Base-by-base conservation (phyloP, 2,113 vertebrate species). In the Mixornis gularis region DNA sequence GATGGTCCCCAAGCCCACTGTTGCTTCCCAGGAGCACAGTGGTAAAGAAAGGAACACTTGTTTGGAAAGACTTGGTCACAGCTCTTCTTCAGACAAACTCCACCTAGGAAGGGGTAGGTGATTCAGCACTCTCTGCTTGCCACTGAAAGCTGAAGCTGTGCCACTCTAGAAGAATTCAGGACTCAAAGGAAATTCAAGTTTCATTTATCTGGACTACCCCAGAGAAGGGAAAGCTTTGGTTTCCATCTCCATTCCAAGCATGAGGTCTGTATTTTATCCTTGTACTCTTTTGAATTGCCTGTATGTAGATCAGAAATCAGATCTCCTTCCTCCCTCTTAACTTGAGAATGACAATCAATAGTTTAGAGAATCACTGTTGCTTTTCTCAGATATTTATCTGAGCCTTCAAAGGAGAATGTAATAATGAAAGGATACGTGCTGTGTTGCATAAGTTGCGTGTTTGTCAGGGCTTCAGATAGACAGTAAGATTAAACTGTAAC, bases 301-400 rank as follows among this genome's bases (percentile, higher is more conserved):
- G 0, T 12, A 14, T 29, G 6, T n/a, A 30, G 29, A 30, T 91
- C 74, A 89, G 52, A 92, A 65, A n/a, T 71, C 62, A 56, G 73
- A 72, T 85, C 70, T 64, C 5, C 0, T 79, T 84, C 56, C 14
- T 92, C n/a, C 51, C 43, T 34, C 43, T 59, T 59, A 71, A 18
- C 78, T 56, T 53, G 34, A 72, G 53, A 85, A 55, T 34, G 59
- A 24, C 63, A 72, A 94, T 89, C 81, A 69, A 36, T 89, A 77
- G 70, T 34, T 89, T 40, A 76, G 59, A 79, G 55, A 77, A 58
- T 19, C 38, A 20, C 3, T 2, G 24, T 36, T 87, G 58, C 74
- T 91, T 81, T 68, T 72, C 71, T 73, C 46, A 36, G 72, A 58
- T 90, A 59, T 34, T 53, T 83, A 87, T 85, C 90, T 66, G 82